These are phyloP conservation scores for Iselma pallidipennis DNA, from an alignment of 2,888 invertebrate genomes.

Conservation along the genomic window DNA sequence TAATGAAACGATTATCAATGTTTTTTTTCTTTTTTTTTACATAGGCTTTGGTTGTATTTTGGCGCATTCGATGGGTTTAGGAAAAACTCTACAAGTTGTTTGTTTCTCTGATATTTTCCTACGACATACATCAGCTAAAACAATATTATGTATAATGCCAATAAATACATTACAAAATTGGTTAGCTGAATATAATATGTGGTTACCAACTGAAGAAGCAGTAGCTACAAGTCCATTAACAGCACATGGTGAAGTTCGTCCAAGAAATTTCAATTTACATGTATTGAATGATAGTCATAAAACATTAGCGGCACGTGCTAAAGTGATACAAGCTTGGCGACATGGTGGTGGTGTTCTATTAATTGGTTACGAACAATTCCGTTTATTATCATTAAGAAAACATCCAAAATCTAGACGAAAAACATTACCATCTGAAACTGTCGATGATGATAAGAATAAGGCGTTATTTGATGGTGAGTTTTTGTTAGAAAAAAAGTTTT, in stretches of 20 bases:
- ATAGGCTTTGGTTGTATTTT: slow-evolving; percentile 95
- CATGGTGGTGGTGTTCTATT: slow-evolving; percentile 89
- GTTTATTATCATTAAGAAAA: slow-evolving; percentile 82
- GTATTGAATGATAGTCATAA: slow-evolving; percentile 95
- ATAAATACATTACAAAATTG: slow-evolving; percentile 99
- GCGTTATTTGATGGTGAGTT: slow-evolving; percentile 72
- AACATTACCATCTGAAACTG: slow-evolving; percentile 57
- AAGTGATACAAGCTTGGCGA: slow-evolving; percentile 86
- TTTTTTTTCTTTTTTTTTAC: too few relatives aligned
- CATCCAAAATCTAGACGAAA: slow-evolving; percentile 68
- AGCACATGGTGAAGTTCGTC: slow-evolving; percentile 69
- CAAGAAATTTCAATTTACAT: slow-evolving; percentile 84
- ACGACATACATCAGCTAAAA: slow-evolving; percentile 83
- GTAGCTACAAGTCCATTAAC: slow-evolving; percentile 59
- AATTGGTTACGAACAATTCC: slow-evolving; percentile 96
- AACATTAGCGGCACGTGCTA: slow-evolving; percentile 83
- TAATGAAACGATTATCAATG: background rate
- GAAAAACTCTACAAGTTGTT: slow-evolving; percentile 94
- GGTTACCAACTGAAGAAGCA: slow-evolving; percentile 78
- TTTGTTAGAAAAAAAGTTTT: background rate
- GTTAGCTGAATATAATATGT: slow-evolving; percentile 97
- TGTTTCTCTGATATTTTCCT: slow-evolving; percentile 96
- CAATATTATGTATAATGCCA: slow-evolving; percentile 95
- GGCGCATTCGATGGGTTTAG: slow-evolving; percentile 99
- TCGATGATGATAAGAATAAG: slow-evolving; percentile 66